Percentiles rank a stretch among this genome's conserved stretches.
Evolutionary conservation across 2,113 vertebrate species (phyloP).

Genomic region (Macquaria australasica): DNA sequence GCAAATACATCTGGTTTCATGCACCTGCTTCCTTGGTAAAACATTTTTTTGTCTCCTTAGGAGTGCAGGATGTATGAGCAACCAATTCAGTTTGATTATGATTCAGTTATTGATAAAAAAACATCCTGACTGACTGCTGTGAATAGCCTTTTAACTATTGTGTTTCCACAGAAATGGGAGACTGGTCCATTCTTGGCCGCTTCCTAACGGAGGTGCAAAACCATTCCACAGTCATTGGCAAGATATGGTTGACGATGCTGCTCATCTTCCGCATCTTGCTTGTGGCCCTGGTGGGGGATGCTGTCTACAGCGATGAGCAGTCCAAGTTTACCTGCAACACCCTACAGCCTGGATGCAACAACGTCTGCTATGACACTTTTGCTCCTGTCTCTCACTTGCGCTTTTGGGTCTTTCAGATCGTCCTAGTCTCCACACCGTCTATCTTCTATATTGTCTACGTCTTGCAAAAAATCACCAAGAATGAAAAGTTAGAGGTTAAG

Average conservation of each 20-base stretch:
- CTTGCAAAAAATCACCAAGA: conserved; percentile 82
- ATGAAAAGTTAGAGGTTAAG: conserved; percentile 73
- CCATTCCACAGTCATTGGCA: conserved; percentile 82
- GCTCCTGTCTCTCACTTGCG: conserved; percentile 78
- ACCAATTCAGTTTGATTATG: not conserved
- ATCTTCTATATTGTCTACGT: conserved; percentile 83
- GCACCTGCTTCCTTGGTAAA: conserved; percentile 1
- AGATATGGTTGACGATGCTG: conserved; percentile 85
- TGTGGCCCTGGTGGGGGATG: conserved; percentile 81
- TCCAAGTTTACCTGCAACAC: conserved; percentile 84
- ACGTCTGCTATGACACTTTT: conserved; percentile 82
- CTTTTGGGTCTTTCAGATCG: conserved; percentile 85
- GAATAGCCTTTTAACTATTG: not conserved
- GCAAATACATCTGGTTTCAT: not conserved
- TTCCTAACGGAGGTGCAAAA: conserved; percentile 84
- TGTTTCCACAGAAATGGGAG: conserved; percentile 73
- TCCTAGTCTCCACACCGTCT: conserved; percentile 81
- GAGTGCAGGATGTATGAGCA: not conserved
- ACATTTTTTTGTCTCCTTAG: not conserved
- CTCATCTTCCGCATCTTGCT: conserved; percentile 84
- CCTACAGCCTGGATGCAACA: conserved; percentile 82
- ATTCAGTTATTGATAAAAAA: not conserved
- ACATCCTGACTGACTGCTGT: not conserved
- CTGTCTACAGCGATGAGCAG: conserved; percentile 81
- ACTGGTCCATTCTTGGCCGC: conserved; percentile 83